phyloP scores from a whole-genome alignment of 2,797 vertebrate genomes.

The Hyperoplus lanceolatus region DNA sequence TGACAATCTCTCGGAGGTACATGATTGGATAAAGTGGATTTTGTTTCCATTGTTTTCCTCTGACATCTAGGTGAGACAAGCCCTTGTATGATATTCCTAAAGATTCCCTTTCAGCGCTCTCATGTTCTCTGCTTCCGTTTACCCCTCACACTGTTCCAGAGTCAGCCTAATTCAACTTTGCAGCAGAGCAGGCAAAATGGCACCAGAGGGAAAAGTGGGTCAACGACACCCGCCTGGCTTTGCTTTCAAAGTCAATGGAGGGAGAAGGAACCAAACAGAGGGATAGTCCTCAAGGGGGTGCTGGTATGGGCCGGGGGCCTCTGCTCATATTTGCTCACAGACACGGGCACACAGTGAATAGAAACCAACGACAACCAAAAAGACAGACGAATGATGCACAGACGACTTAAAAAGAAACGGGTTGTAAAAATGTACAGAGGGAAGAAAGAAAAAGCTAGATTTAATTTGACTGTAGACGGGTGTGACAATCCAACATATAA shows the following conservation, averaged over 20 bases:
- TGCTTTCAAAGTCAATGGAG: constrained; percentile 72
- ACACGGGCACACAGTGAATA: constrained; percentile 22
- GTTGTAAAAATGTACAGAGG: neutral
- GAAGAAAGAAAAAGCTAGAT: neutral
- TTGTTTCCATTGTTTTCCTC: constrained; percentile 65
- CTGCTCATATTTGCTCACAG: constrained; percentile 34
- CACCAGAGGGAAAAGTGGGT: constrained; percentile 75
- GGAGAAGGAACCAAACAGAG: constrained; percentile 63
- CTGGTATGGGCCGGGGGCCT: constrained; percentile 61
- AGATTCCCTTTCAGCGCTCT: constrained; percentile 25
- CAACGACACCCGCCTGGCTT: constrained; percentile 59
- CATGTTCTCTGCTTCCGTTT: neutral
- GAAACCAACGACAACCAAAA: constrained; percentile 26
- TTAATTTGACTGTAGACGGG: neutral
- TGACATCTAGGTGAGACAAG: constrained; percentile 70
- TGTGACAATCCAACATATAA: neutral
- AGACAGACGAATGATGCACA: constrained; percentile 19
- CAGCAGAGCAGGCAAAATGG: constrained; percentile 67
- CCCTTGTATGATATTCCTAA: constrained; percentile 46
- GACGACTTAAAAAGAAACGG: constrained; percentile 1
- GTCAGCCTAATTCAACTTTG: constrained; percentile 67
- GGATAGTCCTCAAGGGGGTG: constrained; percentile 51
- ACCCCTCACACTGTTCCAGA: constrained; percentile 29
- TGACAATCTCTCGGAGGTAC: constrained; percentile 73
- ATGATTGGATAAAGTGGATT: constrained; percentile 74